Conservation (phyloP, 2,888 invertebrate species). For the Mantis religiosa region DNA sequence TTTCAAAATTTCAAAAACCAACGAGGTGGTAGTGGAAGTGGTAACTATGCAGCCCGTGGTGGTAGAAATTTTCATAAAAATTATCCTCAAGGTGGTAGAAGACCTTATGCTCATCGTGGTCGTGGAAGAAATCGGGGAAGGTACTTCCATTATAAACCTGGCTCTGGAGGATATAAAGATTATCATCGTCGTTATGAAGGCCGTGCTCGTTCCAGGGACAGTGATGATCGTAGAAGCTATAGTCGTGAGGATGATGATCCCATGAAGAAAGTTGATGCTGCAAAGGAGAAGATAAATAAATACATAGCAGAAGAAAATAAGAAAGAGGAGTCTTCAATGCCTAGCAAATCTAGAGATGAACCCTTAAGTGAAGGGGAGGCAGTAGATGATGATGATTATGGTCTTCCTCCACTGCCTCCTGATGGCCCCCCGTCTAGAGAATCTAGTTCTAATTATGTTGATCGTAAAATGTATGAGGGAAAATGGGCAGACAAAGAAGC, state of each 20-base stretch:
- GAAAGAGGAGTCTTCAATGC: slow-evolving; percentile 35
- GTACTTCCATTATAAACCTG: slow-evolving; percentile 43
- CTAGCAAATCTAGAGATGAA: slow-evolving; percentile 47
- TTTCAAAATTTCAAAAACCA: slow-evolving; percentile 62
- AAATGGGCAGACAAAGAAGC: slow-evolving; percentile 62
- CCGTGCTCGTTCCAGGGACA: slow-evolving; percentile 50
- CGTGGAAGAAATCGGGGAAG: slow-evolving; percentile 43
- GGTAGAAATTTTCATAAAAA: slow-evolving; percentile 41
- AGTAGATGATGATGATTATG: slow-evolving; percentile 48
- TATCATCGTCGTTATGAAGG: slow-evolving; percentile 64
- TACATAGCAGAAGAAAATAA: slow-evolving; percentile 45
- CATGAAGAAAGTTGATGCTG: slow-evolving; percentile 50
- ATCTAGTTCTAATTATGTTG: slow-evolving; percentile 45
- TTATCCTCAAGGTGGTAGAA: slow-evolving; percentile 39
- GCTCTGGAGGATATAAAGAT: slow-evolving; percentile 48
- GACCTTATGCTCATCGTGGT: slow-evolving; percentile 39
- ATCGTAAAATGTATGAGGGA: slow-evolving; percentile 61
- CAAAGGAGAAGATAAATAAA: slow-evolving; percentile 57
- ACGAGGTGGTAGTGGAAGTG: slow-evolving; percentile 37
- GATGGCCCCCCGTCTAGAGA: slow-evolving; percentile 36
- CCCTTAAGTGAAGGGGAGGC: slow-evolving; percentile 58
- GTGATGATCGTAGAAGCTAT: slow-evolving; percentile 51
- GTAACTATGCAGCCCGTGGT: slow-evolving; percentile 41
- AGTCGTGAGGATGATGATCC: slow-evolving; percentile 45
- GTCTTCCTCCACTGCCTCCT: slow-evolving; percentile 25